Base-by-base conservation (phyloP, 2,797 vertebrate genomes). In the Siniperca undulata region DNA sequence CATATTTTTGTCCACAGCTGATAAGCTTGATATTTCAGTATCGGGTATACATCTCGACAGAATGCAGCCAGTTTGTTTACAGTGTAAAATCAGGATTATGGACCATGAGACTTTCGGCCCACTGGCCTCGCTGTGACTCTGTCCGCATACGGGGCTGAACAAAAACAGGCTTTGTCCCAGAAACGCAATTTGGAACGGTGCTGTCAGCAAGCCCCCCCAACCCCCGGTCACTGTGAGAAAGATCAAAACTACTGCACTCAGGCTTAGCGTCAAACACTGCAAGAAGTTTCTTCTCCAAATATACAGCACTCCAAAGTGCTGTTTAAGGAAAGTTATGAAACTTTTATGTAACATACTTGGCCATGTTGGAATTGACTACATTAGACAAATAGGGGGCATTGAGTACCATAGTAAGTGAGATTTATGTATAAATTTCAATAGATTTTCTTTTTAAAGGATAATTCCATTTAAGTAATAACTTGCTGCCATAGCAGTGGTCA, bases 31-130 rank as follows among this genome's bases (percentile, higher is more conserved):
- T 70, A 64, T 78, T 73, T 69, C 48, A 17, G 60, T 62, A 78
- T 81, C 68, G 8, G 56, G 14, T 36, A 2, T 56, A 42, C 69
- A 86, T 88, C 83, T 81, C 19, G 4, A 53, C 80, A 68, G 48
- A 74, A 61, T 13, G 74, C 58, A 66, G 74, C 50, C 50, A 5
- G 77, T 88, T 83, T 91, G 89, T 92, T 90, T 90, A 90, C 84
- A 77, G 81, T 91, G 91, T 91, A 84, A 89, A 88, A 91, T 91
- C 87, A 69, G 84, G 79, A 92, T 91, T 90, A 90, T 78, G 53
- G 87, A 81, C 61, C 62, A 22, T 74, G 81, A 84, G 84, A 74
- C 81, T 82, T 81, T 85, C 68, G 76, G 84, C 80, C 82, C 86
- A 85, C 75, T 90, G 90, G 88, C 91, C 89, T 91, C 58, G 38